phyloP scores from a whole-genome alignment of 1,140 invertebrate species.

The Aphelinus certus region DNA sequence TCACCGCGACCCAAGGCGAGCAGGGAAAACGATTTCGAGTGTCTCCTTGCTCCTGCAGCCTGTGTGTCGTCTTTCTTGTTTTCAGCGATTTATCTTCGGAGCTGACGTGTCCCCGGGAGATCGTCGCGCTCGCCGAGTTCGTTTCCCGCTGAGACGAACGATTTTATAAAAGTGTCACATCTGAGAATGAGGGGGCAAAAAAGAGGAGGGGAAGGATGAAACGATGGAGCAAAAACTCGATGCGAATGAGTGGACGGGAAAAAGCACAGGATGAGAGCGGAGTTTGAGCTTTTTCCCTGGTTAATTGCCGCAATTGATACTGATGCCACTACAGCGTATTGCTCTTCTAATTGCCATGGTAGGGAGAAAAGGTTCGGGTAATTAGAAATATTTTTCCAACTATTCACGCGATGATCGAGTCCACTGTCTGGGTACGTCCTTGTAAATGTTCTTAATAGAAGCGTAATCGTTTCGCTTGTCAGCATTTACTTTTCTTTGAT shows the following conservation, averaged over 20 bases:
- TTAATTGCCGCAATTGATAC: constrained; percentile 27
- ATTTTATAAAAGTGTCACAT: constrained; percentile 26
- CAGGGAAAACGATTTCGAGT: neutral
- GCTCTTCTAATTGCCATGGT: neutral
- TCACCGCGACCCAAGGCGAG: too few species aligned
- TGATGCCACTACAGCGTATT: neutral
- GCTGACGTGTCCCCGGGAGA: constrained; percentile 12
- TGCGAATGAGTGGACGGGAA: neutral
- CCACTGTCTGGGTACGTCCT: too few species aligned
- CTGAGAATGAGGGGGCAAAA: neutral
- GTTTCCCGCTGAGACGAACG: neutral
- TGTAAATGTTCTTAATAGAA: too few species aligned
- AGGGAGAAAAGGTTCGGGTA: neutral
- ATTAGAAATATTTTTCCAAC: constrained; percentile 18
- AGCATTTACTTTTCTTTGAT: too few species aligned
- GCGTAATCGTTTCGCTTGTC: too few species aligned
- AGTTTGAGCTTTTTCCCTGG: neutral
- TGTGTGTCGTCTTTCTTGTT: neutral
- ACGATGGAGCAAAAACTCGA: neutral
- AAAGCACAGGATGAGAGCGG: neutral
- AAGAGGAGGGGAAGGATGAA: neutral
- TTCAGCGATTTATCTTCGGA: constrained; percentile 20
- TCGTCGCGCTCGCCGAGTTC: neutral
- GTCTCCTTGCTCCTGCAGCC: neutral
- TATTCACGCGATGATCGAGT: neutral